phyloP scores from a whole-genome alignment of 2,888 invertebrate genomes.

The Trypoxylon attenuatum region DNA sequence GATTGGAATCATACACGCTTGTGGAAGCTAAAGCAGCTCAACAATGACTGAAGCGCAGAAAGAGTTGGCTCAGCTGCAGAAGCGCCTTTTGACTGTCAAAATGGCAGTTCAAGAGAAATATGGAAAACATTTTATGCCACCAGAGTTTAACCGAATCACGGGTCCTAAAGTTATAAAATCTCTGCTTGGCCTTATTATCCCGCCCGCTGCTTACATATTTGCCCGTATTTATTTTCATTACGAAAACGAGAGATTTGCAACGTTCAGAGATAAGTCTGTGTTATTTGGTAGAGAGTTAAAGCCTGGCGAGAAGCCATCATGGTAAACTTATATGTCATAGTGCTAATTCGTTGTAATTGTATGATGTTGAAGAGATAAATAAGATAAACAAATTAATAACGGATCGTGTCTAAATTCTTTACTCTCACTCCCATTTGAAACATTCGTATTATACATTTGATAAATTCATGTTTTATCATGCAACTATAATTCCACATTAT shows the following conservation, averaged over 20 bases:
- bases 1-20: constrained; percentile 84
- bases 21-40: constrained; percentile 79
- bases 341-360: not conserved
- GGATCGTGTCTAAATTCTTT: no score
- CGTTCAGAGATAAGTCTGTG: constrained; percentile 87
- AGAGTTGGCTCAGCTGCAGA: no score
- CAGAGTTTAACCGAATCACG: no score
- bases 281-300: constrained; percentile 82
- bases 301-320: constrained; percentile 83
- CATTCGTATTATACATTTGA: no score
- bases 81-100: no score
- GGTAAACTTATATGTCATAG: constrained; percentile 75
- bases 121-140: no score
- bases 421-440: no score
- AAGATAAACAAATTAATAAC: constrained; percentile 8
- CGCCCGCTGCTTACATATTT: no score
- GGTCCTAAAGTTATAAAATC: no score
- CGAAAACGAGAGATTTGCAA: constrained; percentile 84
- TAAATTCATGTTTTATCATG: no score
- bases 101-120: not conserved
- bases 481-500: not conserved
- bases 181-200: no score
- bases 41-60: constrained; percentile 35
- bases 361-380: constrained; percentile 10
- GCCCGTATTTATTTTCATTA: no score